Percentiles rank a stretch among this genome's conserved stretches.
Conservation (phyloP, 23 tunicate genomes). For the Corella eumyota region DNA sequence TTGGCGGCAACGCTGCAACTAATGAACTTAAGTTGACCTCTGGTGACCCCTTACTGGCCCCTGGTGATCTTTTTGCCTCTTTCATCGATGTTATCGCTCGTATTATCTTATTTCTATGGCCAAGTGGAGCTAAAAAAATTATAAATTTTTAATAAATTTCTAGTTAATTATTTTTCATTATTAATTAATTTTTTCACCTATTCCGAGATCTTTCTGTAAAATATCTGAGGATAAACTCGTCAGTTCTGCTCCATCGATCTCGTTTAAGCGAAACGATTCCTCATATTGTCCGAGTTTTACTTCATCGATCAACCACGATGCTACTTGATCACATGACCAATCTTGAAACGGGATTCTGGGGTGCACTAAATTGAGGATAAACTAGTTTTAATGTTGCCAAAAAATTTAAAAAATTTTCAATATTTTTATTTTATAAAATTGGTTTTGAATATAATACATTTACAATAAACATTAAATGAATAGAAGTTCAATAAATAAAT, state of each 20-base stretch:
- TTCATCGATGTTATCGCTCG: conserved; percentile 45
- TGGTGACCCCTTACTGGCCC: neutral
- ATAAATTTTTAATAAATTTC: neutral
- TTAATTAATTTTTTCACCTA: conserved; percentile 18
- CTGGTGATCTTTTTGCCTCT: neutral
- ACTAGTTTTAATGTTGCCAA: neutral
- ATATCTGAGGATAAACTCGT: conserved; percentile 39
- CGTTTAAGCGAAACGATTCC: conserved; percentile 30
- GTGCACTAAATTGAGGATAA: neutral
- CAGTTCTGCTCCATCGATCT: conserved; percentile 86
- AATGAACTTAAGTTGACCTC: conserved; percentile 1
- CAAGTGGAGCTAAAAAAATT: conserved; percentile 54
- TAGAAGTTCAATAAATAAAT: no score
- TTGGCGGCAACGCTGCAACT: conserved; percentile 4
- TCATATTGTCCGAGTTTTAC: conserved; percentile 59
- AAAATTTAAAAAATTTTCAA: neutral
- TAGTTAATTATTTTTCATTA: neutral
- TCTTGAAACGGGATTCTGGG: conserved; percentile 4
- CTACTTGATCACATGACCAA: conserved; percentile 66
- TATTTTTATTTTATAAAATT: neutral
- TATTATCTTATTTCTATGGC: conserved; percentile 83
- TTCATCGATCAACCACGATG: conserved; percentile 56
- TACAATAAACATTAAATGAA: no score
- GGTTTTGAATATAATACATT: neutral
- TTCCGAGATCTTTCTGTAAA: conserved; percentile 61